phyloP scores from a whole-genome alignment of 2,888 invertebrate genomes.

The Phaedon cochleariae region DNA sequence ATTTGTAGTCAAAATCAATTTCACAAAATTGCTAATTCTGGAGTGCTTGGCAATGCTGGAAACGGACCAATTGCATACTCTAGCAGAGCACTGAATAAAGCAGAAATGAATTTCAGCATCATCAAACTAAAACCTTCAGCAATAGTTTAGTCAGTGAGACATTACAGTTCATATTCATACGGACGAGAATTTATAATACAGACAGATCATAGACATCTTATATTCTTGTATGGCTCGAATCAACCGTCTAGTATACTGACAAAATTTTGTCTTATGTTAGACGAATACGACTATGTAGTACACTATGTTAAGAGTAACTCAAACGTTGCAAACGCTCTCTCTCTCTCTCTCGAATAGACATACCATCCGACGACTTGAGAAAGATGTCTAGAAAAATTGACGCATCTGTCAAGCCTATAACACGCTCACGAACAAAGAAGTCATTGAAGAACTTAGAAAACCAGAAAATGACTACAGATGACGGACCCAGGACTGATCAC shows the following conservation, averaged over 20 bases:
- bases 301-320: slow-evolving; percentile 41
- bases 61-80: slow-evolving; percentile 30
- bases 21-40: neutral
- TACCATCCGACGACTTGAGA: slow-evolving; percentile 26
- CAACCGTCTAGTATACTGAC: slow-evolving; percentile 41
- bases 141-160: slow-evolving; percentile 34
- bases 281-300: slow-evolving; percentile 40
- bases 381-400: neutral
- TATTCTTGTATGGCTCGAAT: slow-evolving; percentile 40
- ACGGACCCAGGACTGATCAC: slow-evolving; percentile 3
- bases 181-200: slow-evolving; percentile 42
- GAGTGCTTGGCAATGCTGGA: slow-evolving; percentile 4
- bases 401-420: neutral
- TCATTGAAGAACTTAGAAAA: no score
- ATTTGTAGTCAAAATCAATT: neutral
- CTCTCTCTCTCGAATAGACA: slow-evolving; percentile 19
- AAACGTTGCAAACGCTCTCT: slow-evolving; percentile 33
- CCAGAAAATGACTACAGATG: no score
- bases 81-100: slow-evolving; percentile 37
- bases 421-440: neutral
- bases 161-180: slow-evolving; percentile 35
- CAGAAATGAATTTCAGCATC: slow-evolving; percentile 42
- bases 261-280: slow-evolving; percentile 40
- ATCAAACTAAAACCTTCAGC: slow-evolving; percentile 45
- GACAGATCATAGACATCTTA: slow-evolving; percentile 34